Conservation (phyloP, 2,113 vertebrate species). For the Alethe diademata region DNA sequence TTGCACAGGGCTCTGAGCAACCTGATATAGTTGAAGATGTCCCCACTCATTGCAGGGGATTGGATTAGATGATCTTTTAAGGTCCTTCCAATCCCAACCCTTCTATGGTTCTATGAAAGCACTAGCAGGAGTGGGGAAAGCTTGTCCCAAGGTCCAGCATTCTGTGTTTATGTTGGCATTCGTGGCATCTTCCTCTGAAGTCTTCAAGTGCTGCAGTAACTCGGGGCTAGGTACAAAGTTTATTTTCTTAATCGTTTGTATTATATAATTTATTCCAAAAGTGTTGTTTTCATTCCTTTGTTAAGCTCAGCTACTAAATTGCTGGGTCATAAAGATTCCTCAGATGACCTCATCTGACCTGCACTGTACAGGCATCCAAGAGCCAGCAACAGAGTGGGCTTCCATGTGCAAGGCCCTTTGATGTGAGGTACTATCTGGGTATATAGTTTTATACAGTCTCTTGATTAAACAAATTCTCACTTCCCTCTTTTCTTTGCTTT, state of each 20-base stretch:
- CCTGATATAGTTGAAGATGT: not conserved
- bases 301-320: not conserved
- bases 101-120: not conserved
- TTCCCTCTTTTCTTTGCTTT: not conserved
- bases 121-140: not conserved
- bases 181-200: not conserved
- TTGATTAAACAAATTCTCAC: not conserved
- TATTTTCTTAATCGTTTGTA: not conserved
- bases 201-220: not conserved
- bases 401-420: not conserved
- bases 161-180: not conserved
- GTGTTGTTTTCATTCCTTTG: not conserved
- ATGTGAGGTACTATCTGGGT: not conserved
- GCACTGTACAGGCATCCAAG: not conserved
- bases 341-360: not conserved
- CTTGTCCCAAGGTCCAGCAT: not conserved
- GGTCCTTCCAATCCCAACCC: not conserved
- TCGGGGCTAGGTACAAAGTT: rapidly evolving
- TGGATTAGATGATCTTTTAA: not conserved
- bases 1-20: not conserved
- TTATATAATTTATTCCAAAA: not conserved
- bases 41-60: not conserved
- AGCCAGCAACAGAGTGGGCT: not conserved
- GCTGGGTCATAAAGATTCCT: not conserved
- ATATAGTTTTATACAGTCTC: not conserved